phyloP scores from a whole-genome alignment of 2,797 vertebrate genomes.

The Orientallactaga sibirica region DNA sequence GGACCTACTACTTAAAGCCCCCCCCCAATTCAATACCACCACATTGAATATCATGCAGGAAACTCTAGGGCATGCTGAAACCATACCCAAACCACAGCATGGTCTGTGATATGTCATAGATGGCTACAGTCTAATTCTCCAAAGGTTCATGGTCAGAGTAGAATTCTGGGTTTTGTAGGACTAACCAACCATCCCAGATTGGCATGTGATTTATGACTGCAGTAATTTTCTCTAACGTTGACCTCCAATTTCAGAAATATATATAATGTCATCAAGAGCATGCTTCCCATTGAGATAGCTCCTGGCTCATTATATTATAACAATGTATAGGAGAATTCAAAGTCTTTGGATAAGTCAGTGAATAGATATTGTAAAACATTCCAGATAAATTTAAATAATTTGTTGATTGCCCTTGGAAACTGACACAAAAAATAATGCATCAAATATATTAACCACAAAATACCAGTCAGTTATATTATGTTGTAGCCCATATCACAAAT shows the following conservation, averaged over 20 bases:
- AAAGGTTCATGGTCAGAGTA: neutral
- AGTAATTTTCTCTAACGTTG: neutral
- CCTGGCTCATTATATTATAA: neutral
- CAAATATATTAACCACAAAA: neutral
- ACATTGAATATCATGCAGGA: neutral
- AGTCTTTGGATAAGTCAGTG: neutral
- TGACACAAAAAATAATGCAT: neutral
- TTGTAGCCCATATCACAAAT: neutral
- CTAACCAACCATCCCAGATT: neutral
- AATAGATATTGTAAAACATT: neutral
- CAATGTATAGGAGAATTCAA: neutral
- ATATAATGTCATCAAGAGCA: neutral
- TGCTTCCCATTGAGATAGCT: neutral
- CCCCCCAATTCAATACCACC: too few species aligned
- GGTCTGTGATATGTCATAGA: neutral
- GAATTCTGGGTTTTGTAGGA: neutral
- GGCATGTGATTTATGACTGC: neutral
- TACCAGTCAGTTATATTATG: neutral
- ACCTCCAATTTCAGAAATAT: neutral
- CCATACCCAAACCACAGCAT: neutral
- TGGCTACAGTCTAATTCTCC: neutral
- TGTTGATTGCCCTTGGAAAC: neutral
- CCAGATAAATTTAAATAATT: neutral
- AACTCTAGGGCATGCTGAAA: neutral
- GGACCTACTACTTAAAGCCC: too few species aligned